A percentile compares a stretch with the other conserved stretches of the same genome.
Evolutionary conservation across 2,888 invertebrate species (phyloP).

Genomic region (Halocaridina rubra): DNA sequence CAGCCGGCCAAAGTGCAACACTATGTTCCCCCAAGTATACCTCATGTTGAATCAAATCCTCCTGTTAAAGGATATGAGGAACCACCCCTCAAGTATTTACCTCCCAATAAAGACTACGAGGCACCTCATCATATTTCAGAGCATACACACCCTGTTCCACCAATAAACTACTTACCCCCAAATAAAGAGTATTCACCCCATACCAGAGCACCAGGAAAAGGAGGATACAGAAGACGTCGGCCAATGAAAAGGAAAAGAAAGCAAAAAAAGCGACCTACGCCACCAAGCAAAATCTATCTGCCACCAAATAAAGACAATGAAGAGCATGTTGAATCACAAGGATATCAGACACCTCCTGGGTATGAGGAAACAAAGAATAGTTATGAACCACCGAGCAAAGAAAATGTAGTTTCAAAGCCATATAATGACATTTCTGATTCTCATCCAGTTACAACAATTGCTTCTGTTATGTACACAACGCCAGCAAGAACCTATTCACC

Average conservation of each 20-base stretch:
- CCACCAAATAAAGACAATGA: conserved; percentile 10
- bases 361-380: neutral
- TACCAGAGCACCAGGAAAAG: neutral
- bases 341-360: neutral
- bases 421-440: neutral
- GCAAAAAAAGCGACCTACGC: conserved; percentile 33
- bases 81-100: neutral
- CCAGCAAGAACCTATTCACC: conserved; percentile 13
- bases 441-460: neutral
- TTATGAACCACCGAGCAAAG: neutral
- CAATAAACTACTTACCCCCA: conserved; percentile 42
- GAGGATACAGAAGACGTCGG: neutral
- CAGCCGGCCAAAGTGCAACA: too few relatives aligned
- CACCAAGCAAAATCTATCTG: conserved; percentile 4
- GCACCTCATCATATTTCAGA: neutral
- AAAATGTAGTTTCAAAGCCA: neutral
- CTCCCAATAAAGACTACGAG: neutral
- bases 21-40: neutral
- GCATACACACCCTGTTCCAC: conserved; percentile 19
- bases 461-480: neutral
- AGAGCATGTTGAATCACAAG: neutral
- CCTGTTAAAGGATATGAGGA: neutral
- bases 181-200: conserved; percentile 4
- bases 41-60: neutral
- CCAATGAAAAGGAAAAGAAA: conserved; percentile 39